These are phyloP conservation scores for Helicolenus hilgendorfi DNA, from an alignment of 2,797 vertebrate genomes.

Conservation along the genomic window DNA sequence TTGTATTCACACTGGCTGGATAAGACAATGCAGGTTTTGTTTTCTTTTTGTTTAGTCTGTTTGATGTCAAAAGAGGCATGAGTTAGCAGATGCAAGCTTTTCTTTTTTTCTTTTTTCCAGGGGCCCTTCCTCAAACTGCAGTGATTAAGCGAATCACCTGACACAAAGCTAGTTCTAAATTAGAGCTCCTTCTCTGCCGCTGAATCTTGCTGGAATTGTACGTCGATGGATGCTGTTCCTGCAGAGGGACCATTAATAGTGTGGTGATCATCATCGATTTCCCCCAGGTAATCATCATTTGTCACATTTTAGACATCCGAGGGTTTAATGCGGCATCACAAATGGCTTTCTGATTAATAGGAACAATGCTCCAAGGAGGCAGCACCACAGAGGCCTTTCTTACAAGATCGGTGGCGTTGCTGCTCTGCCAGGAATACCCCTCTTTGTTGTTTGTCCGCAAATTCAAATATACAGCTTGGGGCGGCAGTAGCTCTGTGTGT, in stretches of 20 bases:
- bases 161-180: conserved; percentile 71
- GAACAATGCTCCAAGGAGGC: conserved; percentile 73
- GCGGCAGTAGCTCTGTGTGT: background rate
- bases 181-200: conserved; percentile 48
- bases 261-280: conserved; percentile 83
- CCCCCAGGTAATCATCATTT: conserved; percentile 85
- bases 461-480: conserved; percentile 25
- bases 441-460: background rate
- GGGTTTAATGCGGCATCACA: conserved; percentile 84
- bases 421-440: conserved; percentile 17
- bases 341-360: conserved; percentile 88
- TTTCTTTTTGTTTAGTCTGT: conserved; percentile 48
- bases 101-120: background rate
- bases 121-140: conserved; percentile 27
- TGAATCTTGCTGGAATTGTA: conserved; percentile 50
- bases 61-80: conserved; percentile 54
- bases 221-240: conserved; percentile 70
- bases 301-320: conserved; percentile 80
- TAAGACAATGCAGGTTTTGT: conserved; percentile 69
- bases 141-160: conserved; percentile 65
- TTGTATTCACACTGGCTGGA: conserved; percentile 44
- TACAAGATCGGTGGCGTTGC: conserved; percentile 43
- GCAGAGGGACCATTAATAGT: conserved; percentile 80
- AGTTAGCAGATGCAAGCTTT: conserved; percentile 18
- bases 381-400: conserved; percentile 54